Percentiles rank a stretch among this genome's conserved stretches.
These are phyloP conservation scores for Eristalinus aeneus DNA, from an alignment of 2,888 invertebrate genomes.

Conservation along the genomic window DNA sequence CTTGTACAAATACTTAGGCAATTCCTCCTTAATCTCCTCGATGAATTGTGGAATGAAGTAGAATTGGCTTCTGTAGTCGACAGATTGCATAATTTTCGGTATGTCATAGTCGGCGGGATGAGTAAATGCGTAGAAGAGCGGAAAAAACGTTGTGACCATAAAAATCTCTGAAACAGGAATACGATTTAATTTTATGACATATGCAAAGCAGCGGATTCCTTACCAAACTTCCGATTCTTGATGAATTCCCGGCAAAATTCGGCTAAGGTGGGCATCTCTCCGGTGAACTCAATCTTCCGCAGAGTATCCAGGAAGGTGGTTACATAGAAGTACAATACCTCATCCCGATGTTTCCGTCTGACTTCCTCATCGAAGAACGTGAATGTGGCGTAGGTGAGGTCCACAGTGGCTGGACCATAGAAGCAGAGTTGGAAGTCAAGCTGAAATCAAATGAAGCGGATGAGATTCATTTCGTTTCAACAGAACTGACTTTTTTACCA, in stretches of 20 bases:
- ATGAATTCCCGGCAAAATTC: conserved; percentile 46
- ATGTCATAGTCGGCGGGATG: conserved; percentile 16
- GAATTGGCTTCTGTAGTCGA: conserved; percentile 34
- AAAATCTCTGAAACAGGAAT: conserved; percentile 35
- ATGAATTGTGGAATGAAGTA: conserved; percentile 33
- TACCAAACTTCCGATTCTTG: conserved; percentile 41
- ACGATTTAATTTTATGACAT: background rate
- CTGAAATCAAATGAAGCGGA: background rate
- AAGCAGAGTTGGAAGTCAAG: conserved; percentile 57
- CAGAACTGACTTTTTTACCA: conserved; percentile 13
- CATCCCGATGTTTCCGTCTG: conserved; percentile 35
- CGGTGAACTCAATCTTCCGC: conserved; percentile 31
- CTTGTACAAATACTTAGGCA: conserved; percentile 47
- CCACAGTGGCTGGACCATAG: conserved; percentile 46
- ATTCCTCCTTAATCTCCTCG: conserved; percentile 34
- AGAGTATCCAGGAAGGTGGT: conserved; percentile 31
- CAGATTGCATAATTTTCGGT: conserved; percentile 11
- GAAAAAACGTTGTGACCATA: conserved; percentile 36
- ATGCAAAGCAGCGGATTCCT: background rate
- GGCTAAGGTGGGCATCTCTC: conserved; percentile 25
- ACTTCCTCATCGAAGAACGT: conserved; percentile 38
- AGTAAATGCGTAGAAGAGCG: conserved; percentile 24
- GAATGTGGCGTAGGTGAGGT: conserved; percentile 34
- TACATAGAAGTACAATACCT: conserved; percentile 47
- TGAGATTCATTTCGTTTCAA: background rate